Evolutionary conservation across 2,888 invertebrate genomes (phyloP).

Genomic region (Electrophaes corylata): DNA sequence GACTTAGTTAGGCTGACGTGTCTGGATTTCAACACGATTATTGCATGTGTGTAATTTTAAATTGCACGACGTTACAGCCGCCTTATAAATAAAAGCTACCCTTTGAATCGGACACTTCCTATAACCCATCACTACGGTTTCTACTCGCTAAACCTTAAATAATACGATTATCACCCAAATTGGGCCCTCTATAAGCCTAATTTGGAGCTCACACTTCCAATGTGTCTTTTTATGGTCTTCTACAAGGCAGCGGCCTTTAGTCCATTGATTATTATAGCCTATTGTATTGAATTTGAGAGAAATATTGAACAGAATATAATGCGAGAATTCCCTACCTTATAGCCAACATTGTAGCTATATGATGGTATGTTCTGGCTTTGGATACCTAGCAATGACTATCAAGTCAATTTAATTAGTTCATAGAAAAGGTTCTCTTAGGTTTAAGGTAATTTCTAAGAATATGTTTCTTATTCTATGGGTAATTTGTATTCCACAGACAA

Average conservation of each 20-base stretch:
- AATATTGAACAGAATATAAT: slow-evolving; percentile 14
- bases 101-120: slow-evolving; percentile 26
- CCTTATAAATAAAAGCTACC: slow-evolving; percentile 1
- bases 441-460: too few species aligned
- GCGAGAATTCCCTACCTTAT: slow-evolving; percentile 9
- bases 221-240: slow-evolving; percentile 25
- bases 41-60: too few species aligned
- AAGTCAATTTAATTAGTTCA: too few species aligned
- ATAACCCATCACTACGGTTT: slow-evolving; percentile 18
- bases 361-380: background rate
- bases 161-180: slow-evolving; percentile 38
- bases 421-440: too few species aligned
- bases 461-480: too few species aligned
- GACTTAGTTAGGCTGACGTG: too few species aligned
- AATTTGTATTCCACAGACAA: too few species aligned
- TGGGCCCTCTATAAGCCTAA: slow-evolving; percentile 26
- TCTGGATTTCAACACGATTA: too few species aligned
- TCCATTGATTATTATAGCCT: slow-evolving; percentile 28
- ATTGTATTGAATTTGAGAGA: slow-evolving; percentile 30
- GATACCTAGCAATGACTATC: background rate
- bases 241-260: slow-evolving; percentile 34
- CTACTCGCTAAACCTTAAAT: slow-evolving; percentile 29
- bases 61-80: too few species aligned
- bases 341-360: slow-evolving; percentile 4
- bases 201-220: slow-evolving; percentile 37